Percentiles rank a stretch among this genome's conserved stretches.
Conservation (phyloP, 2,797 vertebrate species). For the Gallinago solitaria region DNA sequence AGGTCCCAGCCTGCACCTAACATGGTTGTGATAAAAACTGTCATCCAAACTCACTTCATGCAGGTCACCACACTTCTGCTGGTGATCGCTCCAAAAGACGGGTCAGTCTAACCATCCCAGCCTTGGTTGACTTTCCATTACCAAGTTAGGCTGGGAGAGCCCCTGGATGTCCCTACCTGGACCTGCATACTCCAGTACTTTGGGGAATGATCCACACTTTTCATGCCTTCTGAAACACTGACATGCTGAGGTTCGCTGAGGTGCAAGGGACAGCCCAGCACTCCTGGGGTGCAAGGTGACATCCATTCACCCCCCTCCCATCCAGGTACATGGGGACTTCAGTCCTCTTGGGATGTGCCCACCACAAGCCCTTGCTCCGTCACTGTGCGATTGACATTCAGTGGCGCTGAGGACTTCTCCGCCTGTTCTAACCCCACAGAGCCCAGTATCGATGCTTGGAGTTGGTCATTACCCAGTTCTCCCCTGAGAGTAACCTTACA, state of each 20-base stretch:
- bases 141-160: background rate
- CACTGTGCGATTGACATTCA: background rate
- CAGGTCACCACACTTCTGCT: background rate
- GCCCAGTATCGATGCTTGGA: background rate
- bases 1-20: background rate
- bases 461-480: background rate
- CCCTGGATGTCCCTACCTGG: background rate
- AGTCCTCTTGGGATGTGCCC: background rate
- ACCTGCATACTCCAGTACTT: background rate
- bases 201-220: background rate
- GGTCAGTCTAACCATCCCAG: background rate
- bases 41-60: background rate
- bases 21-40: background rate
- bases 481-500: background rate
- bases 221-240: background rate
- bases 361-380: background rate
- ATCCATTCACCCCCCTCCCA: rapidly evolving
- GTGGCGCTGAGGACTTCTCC: background rate
- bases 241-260: background rate
- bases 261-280: background rate
- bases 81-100: background rate
- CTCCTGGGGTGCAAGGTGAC: rapidly evolving
- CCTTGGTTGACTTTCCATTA: background rate
- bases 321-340: background rate
- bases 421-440: background rate